phyloP scores from a whole-genome alignment of 2,888 invertebrate species.

The Pyrrhopygopsis socrates region DNA sequence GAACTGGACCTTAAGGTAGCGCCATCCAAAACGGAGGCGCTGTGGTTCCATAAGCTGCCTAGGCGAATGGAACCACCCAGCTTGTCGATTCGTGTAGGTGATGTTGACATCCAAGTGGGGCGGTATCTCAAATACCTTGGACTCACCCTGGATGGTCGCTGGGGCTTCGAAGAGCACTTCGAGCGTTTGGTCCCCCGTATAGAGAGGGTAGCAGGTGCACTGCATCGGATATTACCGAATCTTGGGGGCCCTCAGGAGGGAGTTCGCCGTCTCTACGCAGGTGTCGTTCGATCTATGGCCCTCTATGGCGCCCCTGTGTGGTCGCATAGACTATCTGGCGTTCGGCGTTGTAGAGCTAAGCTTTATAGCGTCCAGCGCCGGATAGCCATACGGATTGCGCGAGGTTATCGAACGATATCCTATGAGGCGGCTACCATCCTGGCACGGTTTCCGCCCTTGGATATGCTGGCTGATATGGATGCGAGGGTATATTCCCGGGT shows the following conservation, averaged over 20 bases:
- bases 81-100: not conserved
- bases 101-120: not conserved
- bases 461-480: constrained; percentile 50
- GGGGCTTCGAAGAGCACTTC: not conserved
- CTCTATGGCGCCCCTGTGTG: constrained; percentile 49
- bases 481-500: not conserved
- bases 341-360: not conserved
- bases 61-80: not conserved
- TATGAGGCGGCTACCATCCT: constrained; percentile 31
- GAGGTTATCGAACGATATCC: constrained; percentile 21
- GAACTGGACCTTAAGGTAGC: not conserved
- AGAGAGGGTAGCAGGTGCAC: not conserved
- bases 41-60: not conserved
- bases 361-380: not conserved
- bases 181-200: constrained; percentile 5
- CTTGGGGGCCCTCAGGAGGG: not conserved
- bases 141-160: not conserved
- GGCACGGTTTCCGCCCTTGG: constrained; percentile 32
- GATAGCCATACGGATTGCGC: not conserved
- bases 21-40: not conserved
- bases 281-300: constrained; percentile 11
- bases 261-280: constrained; percentile 12
- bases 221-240: not conserved
- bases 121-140: not conserved
- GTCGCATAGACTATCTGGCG: not conserved